A percentile compares a stretch with the other conserved stretches of the same genome.
Evolutionary conservation across 2,113 vertebrate species (phyloP).

Genomic region (Hucho hucho): DNA sequence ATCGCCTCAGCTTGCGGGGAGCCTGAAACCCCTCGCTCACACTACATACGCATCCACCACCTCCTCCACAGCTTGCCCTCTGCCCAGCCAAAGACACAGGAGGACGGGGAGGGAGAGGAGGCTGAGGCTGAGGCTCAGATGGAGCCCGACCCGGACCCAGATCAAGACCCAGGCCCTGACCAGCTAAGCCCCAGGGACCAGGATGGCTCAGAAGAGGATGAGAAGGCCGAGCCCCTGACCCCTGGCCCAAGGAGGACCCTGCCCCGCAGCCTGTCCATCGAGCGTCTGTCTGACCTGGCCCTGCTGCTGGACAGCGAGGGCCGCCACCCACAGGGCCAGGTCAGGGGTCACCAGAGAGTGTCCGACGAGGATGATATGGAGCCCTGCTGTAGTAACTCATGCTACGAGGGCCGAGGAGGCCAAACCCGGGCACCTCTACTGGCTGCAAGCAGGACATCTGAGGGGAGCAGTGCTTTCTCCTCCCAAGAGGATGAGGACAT

Average conservation of each 20-base stretch:
- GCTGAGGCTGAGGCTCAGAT: background rate
- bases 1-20: constrained; percentile 83
- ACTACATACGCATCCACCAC: constrained; percentile 86
- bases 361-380: constrained; percentile 69
- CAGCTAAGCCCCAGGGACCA: background rate
- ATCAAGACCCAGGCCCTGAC: background rate
- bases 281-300: constrained; percentile 68
- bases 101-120: constrained; percentile 47
- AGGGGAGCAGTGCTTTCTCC: constrained; percentile 83
- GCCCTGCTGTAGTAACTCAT: constrained; percentile 80
- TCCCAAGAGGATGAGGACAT: constrained; percentile 79
- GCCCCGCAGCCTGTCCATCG: constrained; percentile 60
- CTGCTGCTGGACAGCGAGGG: constrained; percentile 66
- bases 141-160: background rate
- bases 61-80: constrained; percentile 85
- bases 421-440: constrained; percentile 81
- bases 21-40: constrained; percentile 84
- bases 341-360: constrained; percentile 48
- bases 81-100: constrained; percentile 55
- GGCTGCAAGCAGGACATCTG: background rate
- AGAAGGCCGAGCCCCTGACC: constrained; percentile 18
- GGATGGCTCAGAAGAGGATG: constrained; percentile 34
- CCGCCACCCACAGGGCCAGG: constrained; percentile 71
- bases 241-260: constrained; percentile 48
- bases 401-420: constrained; percentile 70